Percentiles rank a stretch among this genome's conserved stretches.
phyloP scores from a whole-genome alignment of 2,113 vertebrate genomes.

The Brachypteracias leptosomus region DNA sequence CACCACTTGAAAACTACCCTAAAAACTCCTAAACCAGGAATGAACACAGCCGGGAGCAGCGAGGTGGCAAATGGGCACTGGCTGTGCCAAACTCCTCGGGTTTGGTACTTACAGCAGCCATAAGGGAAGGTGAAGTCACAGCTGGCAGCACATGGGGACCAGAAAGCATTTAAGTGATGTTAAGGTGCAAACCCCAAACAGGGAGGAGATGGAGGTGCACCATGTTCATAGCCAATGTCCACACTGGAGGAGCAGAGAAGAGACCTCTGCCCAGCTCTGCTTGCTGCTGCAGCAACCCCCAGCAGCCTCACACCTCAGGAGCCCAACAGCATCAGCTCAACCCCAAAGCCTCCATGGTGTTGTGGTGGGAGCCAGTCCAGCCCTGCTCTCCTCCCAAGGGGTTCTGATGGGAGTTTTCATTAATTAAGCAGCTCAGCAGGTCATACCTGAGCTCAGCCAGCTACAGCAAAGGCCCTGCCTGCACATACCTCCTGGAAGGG shows the following conservation, averaged over 20 bases:
- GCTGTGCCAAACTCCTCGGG: background rate
- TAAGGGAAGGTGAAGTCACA: background rate
- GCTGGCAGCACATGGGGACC: background rate
- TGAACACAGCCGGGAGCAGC: background rate
- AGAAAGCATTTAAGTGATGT: background rate
- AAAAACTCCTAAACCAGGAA: background rate
- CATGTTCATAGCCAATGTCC: accelerated
- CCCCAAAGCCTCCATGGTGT: background rate
- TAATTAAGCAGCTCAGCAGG: background rate
- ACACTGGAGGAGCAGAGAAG: background rate
- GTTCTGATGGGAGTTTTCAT: background rate
- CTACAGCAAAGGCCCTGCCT: background rate
- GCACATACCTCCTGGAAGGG: background rate
- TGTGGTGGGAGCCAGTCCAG: background rate
- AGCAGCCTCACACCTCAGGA: accelerated
- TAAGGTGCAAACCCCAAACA: background rate
- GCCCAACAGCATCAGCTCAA: background rate
- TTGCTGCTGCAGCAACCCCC: background rate
- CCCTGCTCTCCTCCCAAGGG: background rate
- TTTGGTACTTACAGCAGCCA: background rate
- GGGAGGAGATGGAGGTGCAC: background rate
- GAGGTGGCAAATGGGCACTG: background rate
- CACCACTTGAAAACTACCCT: background rate
- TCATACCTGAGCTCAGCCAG: background rate
- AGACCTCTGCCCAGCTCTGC: background rate